Evolutionary conservation across 2,797 vertebrate genomes (phyloP).

Genomic region (Falco biarmicus): DNA sequence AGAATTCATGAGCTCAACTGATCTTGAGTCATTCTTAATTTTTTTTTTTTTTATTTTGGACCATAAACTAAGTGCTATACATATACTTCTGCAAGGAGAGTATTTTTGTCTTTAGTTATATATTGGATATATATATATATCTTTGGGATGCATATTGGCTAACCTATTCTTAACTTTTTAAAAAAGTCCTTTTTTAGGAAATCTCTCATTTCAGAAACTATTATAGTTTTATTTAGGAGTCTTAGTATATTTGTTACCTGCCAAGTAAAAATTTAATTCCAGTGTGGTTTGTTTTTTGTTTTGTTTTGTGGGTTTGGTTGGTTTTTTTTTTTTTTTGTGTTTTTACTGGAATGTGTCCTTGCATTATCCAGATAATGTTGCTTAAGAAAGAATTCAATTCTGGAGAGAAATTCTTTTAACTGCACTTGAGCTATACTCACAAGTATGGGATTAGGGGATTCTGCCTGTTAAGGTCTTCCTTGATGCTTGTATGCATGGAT

Average conservation of each 20-base stretch:
- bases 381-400: slow-evolving; percentile 18
- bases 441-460: slow-evolving; percentile 57
- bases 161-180: neutral
- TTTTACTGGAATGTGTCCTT: slow-evolving; percentile 36
- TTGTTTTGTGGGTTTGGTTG: too few relatives aligned
- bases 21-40: neutral
- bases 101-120: neutral
- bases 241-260: slow-evolving; percentile 10
- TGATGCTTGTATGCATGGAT: slow-evolving; percentile 30
- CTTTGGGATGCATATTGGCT: neutral
- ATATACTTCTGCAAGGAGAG: neutral
- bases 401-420: slow-evolving; percentile 43
- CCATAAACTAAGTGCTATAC: neutral
- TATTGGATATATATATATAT: neutral
- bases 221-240: slow-evolving; percentile 1
- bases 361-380: neutral
- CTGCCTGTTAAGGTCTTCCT: slow-evolving; percentile 46
- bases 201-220: neutral
- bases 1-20: neutral
- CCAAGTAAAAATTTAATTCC: slow-evolving; percentile 43
- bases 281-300: neutral
- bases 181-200: neutral
- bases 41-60: neutral
- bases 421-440: neutral
- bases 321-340: neutral